These are phyloP conservation scores for Acleris sparsana DNA, from an alignment of 2,888 invertebrate genomes.

Conservation along the genomic window DNA sequence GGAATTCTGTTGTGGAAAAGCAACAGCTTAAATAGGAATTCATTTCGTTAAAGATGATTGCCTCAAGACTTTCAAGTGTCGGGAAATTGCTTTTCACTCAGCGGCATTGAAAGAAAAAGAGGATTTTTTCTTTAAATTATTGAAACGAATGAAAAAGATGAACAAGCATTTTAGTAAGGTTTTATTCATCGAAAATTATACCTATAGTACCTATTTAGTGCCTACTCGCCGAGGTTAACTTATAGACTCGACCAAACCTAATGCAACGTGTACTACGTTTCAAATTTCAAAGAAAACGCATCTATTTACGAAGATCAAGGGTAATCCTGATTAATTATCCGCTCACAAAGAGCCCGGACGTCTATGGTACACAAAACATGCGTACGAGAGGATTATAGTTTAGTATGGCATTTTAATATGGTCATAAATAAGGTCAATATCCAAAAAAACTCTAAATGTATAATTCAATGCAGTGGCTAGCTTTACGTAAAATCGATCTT, in stretches of 20 bases:
- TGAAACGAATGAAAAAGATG: too few relatives aligned
- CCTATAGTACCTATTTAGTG: neutral
- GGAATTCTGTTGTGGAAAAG: conserved; percentile 12
- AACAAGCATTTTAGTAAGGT: too few relatives aligned
- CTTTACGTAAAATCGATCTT: too few relatives aligned
- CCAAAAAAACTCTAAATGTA: conserved; percentile 23
- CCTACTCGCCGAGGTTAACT: conserved; percentile 11
- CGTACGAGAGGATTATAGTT: conserved; percentile 18
- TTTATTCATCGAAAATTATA: neutral
- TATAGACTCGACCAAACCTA: conserved; percentile 7
- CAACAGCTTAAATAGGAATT: conserved; percentile 4
- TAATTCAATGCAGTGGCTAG: neutral
- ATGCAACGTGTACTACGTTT: conserved; percentile 14
- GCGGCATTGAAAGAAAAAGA: neutral
- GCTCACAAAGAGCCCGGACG: conserved; percentile 13
- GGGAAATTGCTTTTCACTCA: neutral
- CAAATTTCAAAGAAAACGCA: conserved; percentile 32
- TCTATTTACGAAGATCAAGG: conserved; percentile 20
- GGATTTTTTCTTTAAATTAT: neutral
- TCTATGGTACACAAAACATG: conserved; percentile 5
- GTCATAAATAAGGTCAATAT: conserved; percentile 38
- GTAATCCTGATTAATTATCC: conserved; percentile 39
- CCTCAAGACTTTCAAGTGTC: conserved; percentile 3
- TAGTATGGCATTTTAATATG: conserved; percentile 38
- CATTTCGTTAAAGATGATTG: conserved; percentile 1